Percentiles rank a stretch among this genome's conserved stretches.
Evolutionary conservation across 2,113 vertebrate species (phyloP).

Genomic region (Mola mola): DNA sequence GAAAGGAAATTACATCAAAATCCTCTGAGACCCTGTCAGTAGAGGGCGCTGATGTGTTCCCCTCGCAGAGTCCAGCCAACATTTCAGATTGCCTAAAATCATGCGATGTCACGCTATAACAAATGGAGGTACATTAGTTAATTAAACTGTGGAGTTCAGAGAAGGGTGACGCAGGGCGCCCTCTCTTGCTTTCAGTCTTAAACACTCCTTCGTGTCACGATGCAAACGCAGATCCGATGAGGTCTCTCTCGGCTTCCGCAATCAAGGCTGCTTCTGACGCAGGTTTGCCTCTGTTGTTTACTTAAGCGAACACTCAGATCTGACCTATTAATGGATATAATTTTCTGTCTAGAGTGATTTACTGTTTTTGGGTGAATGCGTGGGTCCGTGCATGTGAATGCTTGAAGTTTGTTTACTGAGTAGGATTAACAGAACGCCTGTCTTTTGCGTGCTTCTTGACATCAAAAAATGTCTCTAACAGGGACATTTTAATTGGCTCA

Average conservation of each 20-base stretch:
- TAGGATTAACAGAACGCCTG: slow-evolving; percentile 44
- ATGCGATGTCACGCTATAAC: slow-evolving; percentile 86
- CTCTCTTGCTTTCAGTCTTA: slow-evolving; percentile 63
- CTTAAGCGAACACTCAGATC: slow-evolving; percentile 56
- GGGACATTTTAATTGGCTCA: slow-evolving; percentile 46
- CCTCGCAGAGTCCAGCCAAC: slow-evolving; percentile 76
- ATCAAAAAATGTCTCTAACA: slow-evolving; percentile 42
- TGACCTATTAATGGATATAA: slow-evolving; percentile 60
- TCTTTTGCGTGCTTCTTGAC: slow-evolving; percentile 43
- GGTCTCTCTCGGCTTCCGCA: slow-evolving; percentile 70
- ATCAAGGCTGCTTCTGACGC: slow-evolving; percentile 69
- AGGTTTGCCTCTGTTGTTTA: slow-evolving; percentile 61
- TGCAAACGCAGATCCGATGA: slow-evolving; percentile 61
- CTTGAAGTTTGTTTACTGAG: slow-evolving; percentile 55
- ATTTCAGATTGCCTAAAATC: slow-evolving; percentile 86
- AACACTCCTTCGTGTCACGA: slow-evolving; percentile 71
- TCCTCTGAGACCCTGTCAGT: slow-evolving; percentile 74
- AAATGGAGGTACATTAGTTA: slow-evolving; percentile 86
- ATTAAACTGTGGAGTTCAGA: slow-evolving; percentile 87
- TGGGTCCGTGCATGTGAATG: slow-evolving; percentile 39
- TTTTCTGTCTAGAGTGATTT: slow-evolving; percentile 64
- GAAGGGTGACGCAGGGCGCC: slow-evolving; percentile 77
- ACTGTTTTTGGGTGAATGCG: slow-evolving; percentile 37
- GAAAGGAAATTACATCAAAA: slow-evolving; percentile 48
- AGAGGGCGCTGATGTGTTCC: slow-evolving; percentile 91